Evolutionary conservation across 2,888 invertebrate species (phyloP), one percentile per base, ranked within the genome.

Genomic region (Agonopterix subpropinquella): DNA sequence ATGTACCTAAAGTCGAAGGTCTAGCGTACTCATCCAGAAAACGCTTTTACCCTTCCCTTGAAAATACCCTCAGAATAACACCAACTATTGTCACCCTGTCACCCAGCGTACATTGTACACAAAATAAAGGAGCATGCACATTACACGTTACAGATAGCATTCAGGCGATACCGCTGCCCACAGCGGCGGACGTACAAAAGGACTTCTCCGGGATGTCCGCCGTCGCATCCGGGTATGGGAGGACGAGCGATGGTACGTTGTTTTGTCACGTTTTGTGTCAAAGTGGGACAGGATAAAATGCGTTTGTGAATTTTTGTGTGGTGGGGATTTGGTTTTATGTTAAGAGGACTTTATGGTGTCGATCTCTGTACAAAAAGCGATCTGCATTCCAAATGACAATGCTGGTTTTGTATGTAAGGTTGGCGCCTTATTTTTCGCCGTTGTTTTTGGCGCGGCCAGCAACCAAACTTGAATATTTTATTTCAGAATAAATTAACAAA

Each of bases 221-320:
- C 0, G 57, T 58, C 0, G 73, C 80, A 1, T 75, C 84, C 0
- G 87, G 86, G 1, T 87, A 66, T 36, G 86, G 87, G 1, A 87
- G 77, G 53, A 81, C 72, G 0, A 78, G 65, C 13, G 83, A 84
- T 46, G 69, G 86, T 83, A 59, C 18, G 71, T 65, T 3, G 11
- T 47, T 15, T 28, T 39, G 39, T 39, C n/a, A 10, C 9, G 11
- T 47, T 15, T 28, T 39, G 39, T 39, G 39, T 39, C 9, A 39
- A 9, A 39, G 39, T 39, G 10, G 9, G 39, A 39, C n/a, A 4
- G 39, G 39, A 39, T 39, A 9, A n/a, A 39, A 39, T 28, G 28
- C 28, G 28, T 28, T 28, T 28, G 4, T 28, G 28, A 28, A 28
- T 28, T 28, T 2, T 28, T 28, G 28, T 28, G 28, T 28, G 28